Evolutionary conservation across 2,113 vertebrate species (phyloP), one percentile per base, ranked within the genome.

Genomic region (Lampris incognitus): DNA sequence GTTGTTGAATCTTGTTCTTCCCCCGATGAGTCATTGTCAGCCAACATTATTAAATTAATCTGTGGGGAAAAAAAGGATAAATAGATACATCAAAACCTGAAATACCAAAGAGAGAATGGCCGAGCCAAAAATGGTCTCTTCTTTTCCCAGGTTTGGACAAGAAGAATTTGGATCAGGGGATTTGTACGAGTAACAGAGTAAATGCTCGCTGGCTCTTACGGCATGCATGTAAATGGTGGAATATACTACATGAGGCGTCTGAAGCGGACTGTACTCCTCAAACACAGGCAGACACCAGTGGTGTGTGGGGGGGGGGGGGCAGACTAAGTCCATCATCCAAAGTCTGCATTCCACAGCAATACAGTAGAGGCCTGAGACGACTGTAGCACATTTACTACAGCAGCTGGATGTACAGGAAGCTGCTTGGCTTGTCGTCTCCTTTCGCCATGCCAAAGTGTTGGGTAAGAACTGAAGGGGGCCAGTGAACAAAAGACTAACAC

Each of bases 401-500:
- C 76, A 79, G 88, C 87, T 95, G 94, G 89, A 96, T 96, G 85
- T 89, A 83, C 83, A 90, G 89, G 91, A 93, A 89, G 87, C 81
- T 81, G 81, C 91, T 88, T 80, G 89, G 86, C 86, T 69, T 24
- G 5, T 55, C 41, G 69, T 2, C 1, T 1, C 4, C 0, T 3
- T 59, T 59, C 54, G 41, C 38, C 37, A 4, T 62, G 78, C 88
- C 87, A 86, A 67, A 84, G 82, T 50, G 68, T 57, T 68, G 75
- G 55, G 71, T 24, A 56, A 72, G 37, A 63, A 65, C 78, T 70
- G 76, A 39, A 68, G 42, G 7, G 68, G 64, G 51, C 79, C 50
- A 9, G 72, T 7, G 67, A 74, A 78, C 39, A 44, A 65, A 62
- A 50, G 72, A 84, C 58, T 44, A 24, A 60, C 68, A 76, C 71